Base-by-base conservation (phyloP, 2,113 vertebrate species). In the Bubalus kerabau region DNA sequence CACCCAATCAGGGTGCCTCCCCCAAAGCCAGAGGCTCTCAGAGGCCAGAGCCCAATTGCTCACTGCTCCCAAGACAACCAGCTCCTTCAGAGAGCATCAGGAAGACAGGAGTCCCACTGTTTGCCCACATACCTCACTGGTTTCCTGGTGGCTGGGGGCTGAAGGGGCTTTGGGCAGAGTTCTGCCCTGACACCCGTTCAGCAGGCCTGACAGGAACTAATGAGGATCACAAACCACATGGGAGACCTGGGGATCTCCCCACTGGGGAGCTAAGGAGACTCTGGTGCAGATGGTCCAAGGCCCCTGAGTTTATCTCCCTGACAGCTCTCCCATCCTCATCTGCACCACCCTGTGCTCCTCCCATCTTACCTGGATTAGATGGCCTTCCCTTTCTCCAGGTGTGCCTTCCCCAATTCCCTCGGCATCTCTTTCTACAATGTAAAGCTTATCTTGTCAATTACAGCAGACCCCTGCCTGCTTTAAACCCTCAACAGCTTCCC, bases 91-190 rank as follows among this genome's bases (percentile, higher is more conserved):
- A 54, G 10, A 87, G 82, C 90, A 19, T 14, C 80, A 32, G 5
- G 12, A 28, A 2, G 17, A 32, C 19, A 26, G 46, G 23, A 5
- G 43, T 32, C 36, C 43, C 24, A 24, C 3, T 28, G 30, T 32
- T 1, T 10, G 12, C 17, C 7, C 23, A 36, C 60, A 43, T 10
- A 5, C 13, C 12, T 26, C 14, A 2, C 13, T 5, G 46, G 21
- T 28, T 36, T 21, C 74, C 64, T 60, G 52, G 40, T 6, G 28
- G 28, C 87, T n/a, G 23, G 59, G 71, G 32, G 21, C 67, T 81
- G 1, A 0, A 23, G 56, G 6, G 56, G 6, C 43, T 59, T 43
- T 74, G 57, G 30, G 60, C 5, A 43, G 60, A 64, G 8, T 30
- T 26, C 26, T 17, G 26, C 6, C 19, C 78, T 24, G 11, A 52